Evolutionary conservation across 1,140 invertebrate species (phyloP), one percentile per base, ranked within the genome.

Genomic region (Tetragnatha versicolor): DNA sequence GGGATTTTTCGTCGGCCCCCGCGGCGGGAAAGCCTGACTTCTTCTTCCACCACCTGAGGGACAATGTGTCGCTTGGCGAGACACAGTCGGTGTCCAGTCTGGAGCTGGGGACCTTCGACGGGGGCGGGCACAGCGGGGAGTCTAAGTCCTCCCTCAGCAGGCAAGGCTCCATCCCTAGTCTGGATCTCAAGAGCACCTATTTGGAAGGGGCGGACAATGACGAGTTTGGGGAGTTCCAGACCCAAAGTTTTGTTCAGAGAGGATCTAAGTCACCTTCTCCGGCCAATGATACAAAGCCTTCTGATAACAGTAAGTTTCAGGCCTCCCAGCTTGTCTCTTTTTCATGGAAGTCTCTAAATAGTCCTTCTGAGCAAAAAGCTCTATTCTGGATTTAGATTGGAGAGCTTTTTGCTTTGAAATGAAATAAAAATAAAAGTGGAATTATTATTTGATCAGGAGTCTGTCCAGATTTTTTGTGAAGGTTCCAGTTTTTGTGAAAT

Each of bases 131-230:
- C 55, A 80, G 79, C 47, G 79, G 80, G 0, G 80, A 83, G 73
- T 66, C 66, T 0, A 77, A 80, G 33, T 84, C 83, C 79, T 81
- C 83, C 80, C 83, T 88, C 79, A 85, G 85, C 82, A 81, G 86
- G 76, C 87, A 87, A 79, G 85, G 85, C 78, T 88, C 87, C 63
- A 85, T 88, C 72, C 86, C 85, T 61, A 88, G 87, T 81, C 84
- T 88, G 77, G 87, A 88, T 84, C 84, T 88, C 66, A 88, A 88
- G 79, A 75, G 72, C n/a, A 53, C 65, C n/a, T 86, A 81, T 73
- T 84, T 85, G 79, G 81, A 86, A 79, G 82, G 84, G 69, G 83
- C 83, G 65, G 86, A 84, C 82, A 86, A 86, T 45, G 86, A 87
- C 35, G 85, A 85, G 25, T 60, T 79, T 79, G 68, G 68, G 0